Base-by-base conservation (phyloP, 2,888 invertebrate species). In the Lasioglossum villosulum region DNA sequence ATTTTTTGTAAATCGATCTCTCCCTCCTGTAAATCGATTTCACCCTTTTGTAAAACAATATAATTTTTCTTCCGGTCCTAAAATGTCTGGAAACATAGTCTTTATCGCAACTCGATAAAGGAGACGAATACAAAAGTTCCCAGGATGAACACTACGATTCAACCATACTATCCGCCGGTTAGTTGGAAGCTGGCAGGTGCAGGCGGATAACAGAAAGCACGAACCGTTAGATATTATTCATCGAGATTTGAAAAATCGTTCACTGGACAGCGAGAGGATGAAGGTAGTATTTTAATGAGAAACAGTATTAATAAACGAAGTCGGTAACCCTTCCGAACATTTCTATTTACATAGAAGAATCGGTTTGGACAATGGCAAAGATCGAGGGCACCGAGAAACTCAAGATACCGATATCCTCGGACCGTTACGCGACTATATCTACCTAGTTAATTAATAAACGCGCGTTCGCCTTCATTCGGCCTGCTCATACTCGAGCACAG, bases 391-490 rank as follows among this genome's bases (percentile, higher is more conserved):
- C 42, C 74, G 23, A 48, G 71, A 66, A 56, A 81, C 42, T 73
- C 27, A 70, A 75, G 80, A 83, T 86, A 80, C 78, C 80, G 82
- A 89, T 82, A 78, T 73, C 66, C 73, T 52, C 63, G 16, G 76
- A 82, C 78, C 86, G 90, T 90, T 90, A 90, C 78, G 66, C 76
- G 91, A 80, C 84, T 91, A 83, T 87, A 90, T 90, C 90, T 72
- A 80, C 75, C 71, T 48, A 75, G 80, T 88, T 90, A 90, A 90
- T 90, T 90, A 90, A 90, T 90, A 90, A 90, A 90, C 81, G 84
- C 19, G 80, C 81, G 78, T 84, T 76, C 78, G 76, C 78, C 27
- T 75, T 87, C 79, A 72, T 91, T 84, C 86, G 82, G 75, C 37
- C 81, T 63, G 73, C 79, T 80, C 82, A 23, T 82, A 70, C 70